These are phyloP conservation scores for Syrphus vitripennis DNA, from an alignment of 2,888 invertebrate species.

Conservation along the genomic window DNA sequence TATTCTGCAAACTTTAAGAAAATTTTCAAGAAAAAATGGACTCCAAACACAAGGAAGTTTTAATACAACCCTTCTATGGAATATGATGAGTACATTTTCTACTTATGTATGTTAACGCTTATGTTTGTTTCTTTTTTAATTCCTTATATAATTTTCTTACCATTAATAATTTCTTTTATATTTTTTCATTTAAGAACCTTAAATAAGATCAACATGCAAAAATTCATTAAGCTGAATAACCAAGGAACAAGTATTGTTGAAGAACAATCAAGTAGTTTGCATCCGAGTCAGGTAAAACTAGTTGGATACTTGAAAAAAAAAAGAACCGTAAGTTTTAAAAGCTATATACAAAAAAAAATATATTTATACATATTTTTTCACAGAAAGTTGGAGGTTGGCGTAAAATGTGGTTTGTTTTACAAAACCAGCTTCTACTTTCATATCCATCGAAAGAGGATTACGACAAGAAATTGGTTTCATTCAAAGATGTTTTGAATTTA, in stretches of 20 bases:
- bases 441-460: conserved; percentile 77
- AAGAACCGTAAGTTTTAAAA: conserved; percentile 74
- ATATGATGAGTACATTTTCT: no score
- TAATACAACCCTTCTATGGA: no score
- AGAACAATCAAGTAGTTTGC: conserved; percentile 44
- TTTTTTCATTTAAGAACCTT: neutral
- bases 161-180: neutral
- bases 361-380: neutral
- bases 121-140: neutral
- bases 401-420: conserved; percentile 77
- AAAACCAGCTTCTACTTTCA: conserved; percentile 76
- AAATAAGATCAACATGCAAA: conserved; percentile 47
- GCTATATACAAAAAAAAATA: neutral
- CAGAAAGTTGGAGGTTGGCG: conserved; percentile 78
- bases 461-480: conserved; percentile 76
- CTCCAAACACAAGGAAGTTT: no score
- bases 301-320: conserved; percentile 77
- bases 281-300: conserved; percentile 74
- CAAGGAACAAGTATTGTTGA: conserved; percentile 5
- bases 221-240: conserved; percentile 50
- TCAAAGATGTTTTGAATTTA: conserved; percentile 77
- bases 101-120: no score
- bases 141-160: neutral
- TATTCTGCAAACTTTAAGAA: no score
- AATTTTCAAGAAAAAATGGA: no score